phyloP scores from a whole-genome alignment of 2,888 invertebrate genomes.

The Arrhopalites spinosus region DNA sequence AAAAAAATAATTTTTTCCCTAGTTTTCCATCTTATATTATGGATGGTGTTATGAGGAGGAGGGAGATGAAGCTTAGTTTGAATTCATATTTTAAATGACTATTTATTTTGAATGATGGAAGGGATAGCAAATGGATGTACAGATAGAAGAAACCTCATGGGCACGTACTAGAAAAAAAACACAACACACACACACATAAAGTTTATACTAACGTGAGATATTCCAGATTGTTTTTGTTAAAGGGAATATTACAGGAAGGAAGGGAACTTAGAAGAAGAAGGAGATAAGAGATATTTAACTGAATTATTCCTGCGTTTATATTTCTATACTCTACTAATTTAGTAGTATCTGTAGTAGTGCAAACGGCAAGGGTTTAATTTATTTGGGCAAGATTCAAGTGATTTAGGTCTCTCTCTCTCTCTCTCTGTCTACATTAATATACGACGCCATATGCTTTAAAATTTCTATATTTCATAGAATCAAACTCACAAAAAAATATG shows the following conservation, averaged over 20 bases:
- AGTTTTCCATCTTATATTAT: no score
- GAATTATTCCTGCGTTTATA: no score
- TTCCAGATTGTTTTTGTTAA: constrained; percentile 30
- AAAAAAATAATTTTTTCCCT: no score
- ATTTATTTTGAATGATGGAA: constrained; percentile 10
- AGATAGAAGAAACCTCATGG: constrained; percentile 1
- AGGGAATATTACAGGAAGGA: background rate
- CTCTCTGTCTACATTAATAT: no score
- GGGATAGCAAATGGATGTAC: background rate
- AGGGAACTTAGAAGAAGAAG: background rate
- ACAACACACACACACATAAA: background rate
- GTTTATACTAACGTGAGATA: constrained; percentile 31
- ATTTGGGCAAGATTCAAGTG: background rate
- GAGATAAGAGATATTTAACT: background rate
- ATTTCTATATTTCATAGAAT: no score
- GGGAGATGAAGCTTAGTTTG: background rate
- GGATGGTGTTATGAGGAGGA: background rate
- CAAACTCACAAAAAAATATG: no score
- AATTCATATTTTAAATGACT: background rate
- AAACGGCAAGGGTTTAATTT: background rate
- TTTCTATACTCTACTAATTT: no score
- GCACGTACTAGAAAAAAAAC: background rate
- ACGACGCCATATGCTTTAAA: no score
- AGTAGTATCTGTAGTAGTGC: no score
- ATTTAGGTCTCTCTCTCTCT: background rate